Percentiles rank a stretch among this genome's conserved stretches.
Conservation (phyloP, 2,113 vertebrate genomes). For the Parus major region DNA sequence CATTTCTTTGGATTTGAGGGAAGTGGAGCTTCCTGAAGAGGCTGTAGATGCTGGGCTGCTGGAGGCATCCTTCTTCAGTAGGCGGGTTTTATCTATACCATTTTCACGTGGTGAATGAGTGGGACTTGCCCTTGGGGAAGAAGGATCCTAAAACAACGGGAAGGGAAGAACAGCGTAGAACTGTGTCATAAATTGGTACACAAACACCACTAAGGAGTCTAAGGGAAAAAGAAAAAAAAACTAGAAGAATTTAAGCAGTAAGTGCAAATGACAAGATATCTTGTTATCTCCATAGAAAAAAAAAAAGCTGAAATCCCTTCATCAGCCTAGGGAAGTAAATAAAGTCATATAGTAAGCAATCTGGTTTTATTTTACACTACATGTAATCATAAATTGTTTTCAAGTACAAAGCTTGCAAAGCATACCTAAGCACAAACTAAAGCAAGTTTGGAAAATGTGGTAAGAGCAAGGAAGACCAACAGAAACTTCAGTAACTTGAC, state of each 20-base stretch:
- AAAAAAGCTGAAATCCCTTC: background rate
- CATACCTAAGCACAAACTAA: background rate
- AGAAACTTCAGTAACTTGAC: background rate
- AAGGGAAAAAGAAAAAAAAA: background rate
- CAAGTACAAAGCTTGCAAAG: background rate
- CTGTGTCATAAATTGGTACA: fast-evolving
- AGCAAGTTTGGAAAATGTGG: fast-evolving
- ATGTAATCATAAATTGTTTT: background rate
- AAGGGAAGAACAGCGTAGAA: background rate
- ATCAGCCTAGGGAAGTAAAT: background rate
- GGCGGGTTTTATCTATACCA: conserved; percentile 81
- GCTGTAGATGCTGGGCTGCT: conserved; percentile 85
- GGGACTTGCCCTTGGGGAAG: conserved; percentile 83
- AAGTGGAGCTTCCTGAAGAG: conserved; percentile 84
- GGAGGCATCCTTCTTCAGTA: conserved; percentile 85
- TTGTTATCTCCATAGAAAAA: background rate
- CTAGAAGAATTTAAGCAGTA: background rate
- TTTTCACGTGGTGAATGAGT: conserved; percentile 85
- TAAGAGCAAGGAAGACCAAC: background rate
- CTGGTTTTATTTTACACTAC: background rate
- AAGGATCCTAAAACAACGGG: conserved; percentile 74
- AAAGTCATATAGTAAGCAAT: background rate
- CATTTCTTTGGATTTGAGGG: conserved; percentile 87
- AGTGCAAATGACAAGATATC: background rate
- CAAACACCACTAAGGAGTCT: background rate